phyloP scores from a whole-genome alignment of 2,797 vertebrate genomes.

The Trichosurus vulpecula region DNA sequence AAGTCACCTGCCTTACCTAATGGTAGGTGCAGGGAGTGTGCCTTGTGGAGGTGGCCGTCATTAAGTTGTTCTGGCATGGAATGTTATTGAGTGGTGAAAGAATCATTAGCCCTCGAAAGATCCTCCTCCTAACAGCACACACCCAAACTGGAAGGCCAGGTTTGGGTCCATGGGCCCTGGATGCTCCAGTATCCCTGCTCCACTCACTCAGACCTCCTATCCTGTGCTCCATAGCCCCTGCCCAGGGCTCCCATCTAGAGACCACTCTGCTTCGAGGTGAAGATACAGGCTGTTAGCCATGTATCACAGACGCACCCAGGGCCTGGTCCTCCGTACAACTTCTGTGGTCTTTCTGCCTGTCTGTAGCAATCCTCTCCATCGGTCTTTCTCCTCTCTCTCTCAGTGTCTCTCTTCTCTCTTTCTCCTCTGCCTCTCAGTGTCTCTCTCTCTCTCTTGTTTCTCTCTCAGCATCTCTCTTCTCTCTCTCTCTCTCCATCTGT shows the following conservation, averaged over 20 bases:
- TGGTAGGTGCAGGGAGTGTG: neutral
- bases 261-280: neutral
- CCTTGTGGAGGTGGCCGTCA: neutral
- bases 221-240: neutral
- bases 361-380: too few species aligned
- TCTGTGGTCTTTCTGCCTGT: neutral
- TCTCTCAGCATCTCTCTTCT: too few species aligned
- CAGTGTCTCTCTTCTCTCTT: too few species aligned
- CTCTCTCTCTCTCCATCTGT: too few species aligned
- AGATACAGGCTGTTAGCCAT: neutral
- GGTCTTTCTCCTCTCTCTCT: too few species aligned
- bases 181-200: too few species aligned
- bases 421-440: too few species aligned
- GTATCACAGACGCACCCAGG: neutral
- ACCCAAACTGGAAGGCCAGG: neutral
- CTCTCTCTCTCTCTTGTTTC: too few species aligned
- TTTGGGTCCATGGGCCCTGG: neutral
- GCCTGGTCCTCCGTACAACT: neutral
- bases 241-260: neutral
- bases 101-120: neutral
- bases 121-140: neutral
- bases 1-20: neutral
- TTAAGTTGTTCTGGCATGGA: neutral
- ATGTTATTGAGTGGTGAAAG: neutral
- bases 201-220: neutral